These are phyloP conservation scores for Syrphus vitripennis DNA, from an alignment of 2,888 invertebrate genomes.

Conservation along the genomic window DNA sequence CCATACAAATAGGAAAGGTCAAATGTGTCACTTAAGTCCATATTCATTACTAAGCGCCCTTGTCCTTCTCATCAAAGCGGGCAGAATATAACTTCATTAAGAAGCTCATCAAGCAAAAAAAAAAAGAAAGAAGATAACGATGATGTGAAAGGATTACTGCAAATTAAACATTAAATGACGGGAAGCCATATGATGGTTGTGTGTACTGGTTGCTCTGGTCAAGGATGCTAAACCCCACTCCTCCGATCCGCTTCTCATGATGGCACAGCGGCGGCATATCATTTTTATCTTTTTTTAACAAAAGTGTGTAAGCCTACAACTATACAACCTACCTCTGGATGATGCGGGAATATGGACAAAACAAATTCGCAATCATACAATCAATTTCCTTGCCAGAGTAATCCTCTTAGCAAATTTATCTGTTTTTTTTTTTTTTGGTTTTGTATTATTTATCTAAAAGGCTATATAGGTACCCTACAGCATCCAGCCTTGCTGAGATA, in stretches of 20 bases:
- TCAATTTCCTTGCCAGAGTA: slow-evolving; percentile 64
- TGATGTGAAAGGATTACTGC: slow-evolving; percentile 49
- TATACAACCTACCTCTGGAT: background rate
- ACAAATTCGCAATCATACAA: slow-evolving; percentile 69
- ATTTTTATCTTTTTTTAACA: slow-evolving; percentile 50
- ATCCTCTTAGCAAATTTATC: slow-evolving; percentile 57
- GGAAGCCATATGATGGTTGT: background rate
- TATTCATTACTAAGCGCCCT: background rate
- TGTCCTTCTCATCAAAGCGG: background rate
- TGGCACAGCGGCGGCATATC: slow-evolving; percentile 18
- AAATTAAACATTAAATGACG: slow-evolving; percentile 48
- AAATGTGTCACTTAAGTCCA: background rate
- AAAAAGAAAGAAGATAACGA: slow-evolving; percentile 7
- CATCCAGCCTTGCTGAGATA: slow-evolving; percentile 33
- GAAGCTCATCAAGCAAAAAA: background rate
- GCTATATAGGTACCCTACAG: slow-evolving; percentile 19
- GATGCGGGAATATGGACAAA: slow-evolving; percentile 27
- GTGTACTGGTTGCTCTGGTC: background rate
- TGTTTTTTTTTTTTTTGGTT: background rate
- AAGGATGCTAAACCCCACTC: slow-evolving; percentile 13
- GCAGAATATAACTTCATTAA: slow-evolving; percentile 7
- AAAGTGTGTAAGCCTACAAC: slow-evolving; percentile 11
- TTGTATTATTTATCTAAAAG: slow-evolving; percentile 54
- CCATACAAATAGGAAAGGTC: slow-evolving; percentile 18
- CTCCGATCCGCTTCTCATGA: background rate